Percentiles rank a stretch among this genome's conserved stretches.
These are phyloP conservation scores for Poecilia wingei DNA, from an alignment of 2,797 vertebrate genomes.

Conservation along the genomic window DNA sequence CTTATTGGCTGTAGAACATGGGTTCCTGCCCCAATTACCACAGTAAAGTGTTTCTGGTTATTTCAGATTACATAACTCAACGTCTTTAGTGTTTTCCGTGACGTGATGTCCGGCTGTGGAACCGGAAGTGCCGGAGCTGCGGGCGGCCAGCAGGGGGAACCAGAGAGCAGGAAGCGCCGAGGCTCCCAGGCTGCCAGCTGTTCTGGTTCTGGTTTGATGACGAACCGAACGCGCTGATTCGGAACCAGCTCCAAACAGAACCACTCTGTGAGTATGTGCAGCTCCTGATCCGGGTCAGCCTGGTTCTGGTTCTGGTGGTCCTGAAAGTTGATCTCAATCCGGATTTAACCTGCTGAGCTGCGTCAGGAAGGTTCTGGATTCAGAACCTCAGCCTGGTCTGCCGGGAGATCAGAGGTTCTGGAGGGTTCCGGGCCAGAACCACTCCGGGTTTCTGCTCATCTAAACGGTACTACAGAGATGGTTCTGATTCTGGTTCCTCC, in stretches of 20 bases:
- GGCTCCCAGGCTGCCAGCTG: background rate
- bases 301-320: constrained; percentile 2
- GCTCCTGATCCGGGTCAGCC: constrained; percentile 11
- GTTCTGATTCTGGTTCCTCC: background rate
- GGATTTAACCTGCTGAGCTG: background rate
- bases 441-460: background rate
- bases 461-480: background rate
- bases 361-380: background rate
- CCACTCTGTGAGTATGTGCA: constrained; percentile 16
- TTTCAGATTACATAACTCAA: background rate
- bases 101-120: too few species aligned
- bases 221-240: constrained; percentile 2
- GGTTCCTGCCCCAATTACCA: background rate
- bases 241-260: background rate
- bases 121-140: background rate
- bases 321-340: background rate
- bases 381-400: background rate
- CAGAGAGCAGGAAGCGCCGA: background rate
- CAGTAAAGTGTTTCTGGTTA: background rate
- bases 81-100: background rate
- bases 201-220: background rate
- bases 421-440: background rate
- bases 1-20: too few species aligned
- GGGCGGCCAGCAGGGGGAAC: background rate
- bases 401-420: background rate